Evolutionary conservation across 2,888 invertebrate genomes (phyloP), one percentile per base, ranked within the genome.

Genomic region (Hirtodrosophila confusa): DNA sequence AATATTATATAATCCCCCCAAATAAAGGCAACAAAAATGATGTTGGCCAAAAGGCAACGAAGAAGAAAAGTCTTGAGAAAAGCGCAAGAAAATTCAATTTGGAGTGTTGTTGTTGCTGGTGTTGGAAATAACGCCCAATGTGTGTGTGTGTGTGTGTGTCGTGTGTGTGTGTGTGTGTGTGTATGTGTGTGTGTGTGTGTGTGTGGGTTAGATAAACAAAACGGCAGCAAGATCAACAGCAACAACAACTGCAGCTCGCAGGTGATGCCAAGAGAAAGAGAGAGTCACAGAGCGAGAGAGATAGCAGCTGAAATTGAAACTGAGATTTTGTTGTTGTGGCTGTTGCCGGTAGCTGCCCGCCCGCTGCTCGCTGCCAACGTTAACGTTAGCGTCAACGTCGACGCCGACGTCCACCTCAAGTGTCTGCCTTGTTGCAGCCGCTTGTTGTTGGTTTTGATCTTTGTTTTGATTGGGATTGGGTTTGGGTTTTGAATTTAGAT

Each of bases 401-500:
- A 36, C 39, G 67, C 37, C 57, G 37, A 40, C 63, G 53, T 49
- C 49, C 33, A 63, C 43, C 53, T 70, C 70, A 75, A 78, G 78
- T 78, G 76, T 58, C 56, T 54, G 41, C 12, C 39, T 40, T 72
- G 49, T 17, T n/a, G 48, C 37, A 24, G 66, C 55, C 17, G 66
- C 53, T 57, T 67, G 78, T 53, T 65, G 68, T 69, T 72, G 65
- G 65, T 68, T 73, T 76, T 79, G 68, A 85, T 87, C 86, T 76
- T 79, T 84, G 80, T 86, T 86, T 76, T 88, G 88, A 86, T 86
- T 78, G 73, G 74, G 56, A 37, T 58, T 61, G 49, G 53, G 49
- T 47, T 56, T 57, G 17, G 64, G 63, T 48, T 53, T 48, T 11
- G 35, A 9, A 7, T 31, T 53, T 29, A 41, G 58, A 63, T 65